Conservation (phyloP, 2,113 vertebrate genomes). For the Erinaceus europaeus region DNA sequence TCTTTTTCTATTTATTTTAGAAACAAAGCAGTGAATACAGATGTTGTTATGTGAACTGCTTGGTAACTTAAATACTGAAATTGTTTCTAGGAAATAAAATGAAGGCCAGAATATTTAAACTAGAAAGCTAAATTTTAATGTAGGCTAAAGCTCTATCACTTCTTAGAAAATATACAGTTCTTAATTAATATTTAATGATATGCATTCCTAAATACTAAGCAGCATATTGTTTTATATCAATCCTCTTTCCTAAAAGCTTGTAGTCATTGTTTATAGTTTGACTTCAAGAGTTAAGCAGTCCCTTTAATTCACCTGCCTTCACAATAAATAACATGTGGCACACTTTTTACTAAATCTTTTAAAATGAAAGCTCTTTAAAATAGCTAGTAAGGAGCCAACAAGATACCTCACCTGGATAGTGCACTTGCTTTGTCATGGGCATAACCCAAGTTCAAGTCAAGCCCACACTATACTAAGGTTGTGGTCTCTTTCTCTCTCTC, state of each 20-base stretch:
- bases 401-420: too few species aligned
- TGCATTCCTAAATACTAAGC: background rate
- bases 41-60: background rate
- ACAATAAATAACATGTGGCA: background rate
- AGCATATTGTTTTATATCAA: background rate
- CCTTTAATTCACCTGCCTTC: background rate
- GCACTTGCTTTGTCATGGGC: too few species aligned
- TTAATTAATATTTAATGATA: background rate
- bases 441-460: too few species aligned
- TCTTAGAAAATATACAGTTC: background rate
- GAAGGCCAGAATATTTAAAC: background rate
- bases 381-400: background rate
- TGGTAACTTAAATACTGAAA: constrained; percentile 14
- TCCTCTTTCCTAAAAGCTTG: background rate
- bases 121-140: constrained; percentile 1
- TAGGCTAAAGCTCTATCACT: background rate
- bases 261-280: background rate
- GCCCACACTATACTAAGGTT: too few species aligned
- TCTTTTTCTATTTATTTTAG: constrained; percentile 32
- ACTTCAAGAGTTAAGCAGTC: background rate
- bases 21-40: background rate
- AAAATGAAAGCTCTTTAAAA: constrained; percentile 2
- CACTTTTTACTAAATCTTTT: background rate
- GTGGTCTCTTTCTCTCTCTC: too few species aligned
- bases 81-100: constrained; percentile 5